These are phyloP conservation scores for Heteromormyrus szaboi DNA, from an alignment of 2,797 vertebrate genomes.

Conservation along the genomic window DNA sequence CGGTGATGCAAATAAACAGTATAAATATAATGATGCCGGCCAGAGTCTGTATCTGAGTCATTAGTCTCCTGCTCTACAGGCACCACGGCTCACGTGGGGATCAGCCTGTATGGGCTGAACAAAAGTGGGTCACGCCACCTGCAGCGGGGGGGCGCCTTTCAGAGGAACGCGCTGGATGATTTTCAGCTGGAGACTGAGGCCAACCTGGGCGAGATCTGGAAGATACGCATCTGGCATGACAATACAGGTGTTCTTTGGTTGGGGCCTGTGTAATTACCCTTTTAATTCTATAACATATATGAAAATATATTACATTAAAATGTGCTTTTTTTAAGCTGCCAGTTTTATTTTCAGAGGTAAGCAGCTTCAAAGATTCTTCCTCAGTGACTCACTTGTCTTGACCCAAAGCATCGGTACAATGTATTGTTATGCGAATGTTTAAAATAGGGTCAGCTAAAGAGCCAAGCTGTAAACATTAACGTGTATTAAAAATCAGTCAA, in stretches of 20 bases:
- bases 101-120: conserved; percentile 63
- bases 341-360: not conserved
- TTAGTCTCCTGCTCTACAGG: conserved; percentile 43
- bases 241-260: conserved; percentile 62
- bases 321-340: not conserved
- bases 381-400: not conserved
- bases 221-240: conserved; percentile 74
- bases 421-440: not conserved
- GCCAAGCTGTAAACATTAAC: not conserved
- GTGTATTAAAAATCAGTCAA: not conserved
- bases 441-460: not conserved
- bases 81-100: conserved; percentile 71
- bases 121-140: conserved; percentile 69
- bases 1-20: not conserved
- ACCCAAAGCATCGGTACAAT: not conserved
- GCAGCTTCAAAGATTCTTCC: not conserved
- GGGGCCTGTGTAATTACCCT: not conserved
- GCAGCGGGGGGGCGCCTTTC: conserved; percentile 63
- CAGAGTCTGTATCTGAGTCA: not conserved
- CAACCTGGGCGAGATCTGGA: conserved; percentile 70
- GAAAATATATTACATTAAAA: not conserved
- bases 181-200: conserved; percentile 70
- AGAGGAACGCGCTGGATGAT: conserved; percentile 60
- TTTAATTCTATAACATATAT: not conserved
- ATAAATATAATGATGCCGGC: not conserved